Percentiles rank a stretch among this genome's conserved stretches.
Conservation (phyloP, 1,140 invertebrate genomes). For the Drosophila teissieri region DNA sequence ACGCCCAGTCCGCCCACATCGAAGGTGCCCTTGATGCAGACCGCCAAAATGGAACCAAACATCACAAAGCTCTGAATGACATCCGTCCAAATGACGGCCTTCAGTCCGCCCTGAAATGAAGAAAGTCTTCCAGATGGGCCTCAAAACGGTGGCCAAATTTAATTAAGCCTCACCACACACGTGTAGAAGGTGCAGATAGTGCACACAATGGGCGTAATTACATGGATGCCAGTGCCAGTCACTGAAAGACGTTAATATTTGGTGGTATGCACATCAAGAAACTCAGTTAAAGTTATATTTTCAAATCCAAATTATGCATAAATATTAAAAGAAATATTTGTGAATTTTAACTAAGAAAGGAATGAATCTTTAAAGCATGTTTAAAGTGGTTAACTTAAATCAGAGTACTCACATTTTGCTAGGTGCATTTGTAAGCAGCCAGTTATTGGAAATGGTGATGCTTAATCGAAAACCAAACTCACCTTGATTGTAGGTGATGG, state of each 20-base stretch:
- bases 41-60: slow-evolving; percentile 92
- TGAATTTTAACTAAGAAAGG: not conserved
- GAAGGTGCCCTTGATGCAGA: slow-evolving; percentile 91
- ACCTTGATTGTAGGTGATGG: slow-evolving; percentile 92
- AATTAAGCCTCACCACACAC: slow-evolving; percentile 89
- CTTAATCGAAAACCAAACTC: slow-evolving; percentile 38
- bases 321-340: too few species aligned
- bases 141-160: slow-evolving; percentile 7
- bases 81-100: slow-evolving; percentile 97
- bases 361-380: too few species aligned
- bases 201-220: slow-evolving; percentile 93
- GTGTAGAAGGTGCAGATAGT: slow-evolving; percentile 96
- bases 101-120: slow-evolving; percentile 91
- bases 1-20: slow-evolving; percentile 91
- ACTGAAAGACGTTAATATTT: slow-evolving; percentile 86
- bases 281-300: too few species aligned
- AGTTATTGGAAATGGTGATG: not conserved
- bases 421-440: not conserved
- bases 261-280: too few species aligned
- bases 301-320: too few species aligned
- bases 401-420: not conserved
- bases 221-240: slow-evolving; percentile 92
- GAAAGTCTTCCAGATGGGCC: not conserved
- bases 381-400: not conserved
- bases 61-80: slow-evolving; percentile 94